These are phyloP conservation scores for Xanthorhoe spadicearia DNA, from an alignment of 2,888 invertebrate genomes.

Conservation along the genomic window DNA sequence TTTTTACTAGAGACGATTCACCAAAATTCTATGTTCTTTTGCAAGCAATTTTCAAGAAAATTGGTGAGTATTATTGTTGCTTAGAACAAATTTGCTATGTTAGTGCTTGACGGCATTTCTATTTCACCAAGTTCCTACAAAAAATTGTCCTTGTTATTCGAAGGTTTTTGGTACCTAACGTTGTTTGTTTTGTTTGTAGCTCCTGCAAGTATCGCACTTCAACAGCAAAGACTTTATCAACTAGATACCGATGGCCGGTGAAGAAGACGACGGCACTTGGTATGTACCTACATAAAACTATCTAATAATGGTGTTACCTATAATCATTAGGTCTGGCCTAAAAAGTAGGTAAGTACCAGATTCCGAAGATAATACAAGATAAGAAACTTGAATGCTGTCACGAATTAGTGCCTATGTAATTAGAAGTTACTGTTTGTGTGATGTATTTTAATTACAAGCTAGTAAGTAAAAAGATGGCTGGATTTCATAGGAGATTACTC, in stretches of 20 bases:
- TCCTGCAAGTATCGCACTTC: not conserved
- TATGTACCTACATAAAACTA: constrained; percentile 57
- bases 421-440: not conserved
- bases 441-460: not conserved
- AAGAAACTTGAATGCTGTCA: constrained; percentile 20
- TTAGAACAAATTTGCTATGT: not conserved
- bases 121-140: not conserved
- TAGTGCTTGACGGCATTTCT: no score
- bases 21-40: no score
- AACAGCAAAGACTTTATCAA: constrained; percentile 12
- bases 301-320: constrained; percentile 11
- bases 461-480: not conserved
- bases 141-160: not conserved
- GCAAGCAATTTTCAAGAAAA: no score
- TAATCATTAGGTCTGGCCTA: not conserved
- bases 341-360: not conserved
- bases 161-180: not conserved
- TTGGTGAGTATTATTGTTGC: no score
- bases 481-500: not conserved
- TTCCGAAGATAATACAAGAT: constrained; percentile 26
- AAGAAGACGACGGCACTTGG: constrained; percentile 87
- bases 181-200: constrained; percentile 19
- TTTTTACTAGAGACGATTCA: no score
- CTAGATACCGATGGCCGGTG: constrained; percentile 78
- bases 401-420: not conserved